Base-by-base conservation (phyloP, 2,113 vertebrate species). In the Crotalus viridis region DNA sequence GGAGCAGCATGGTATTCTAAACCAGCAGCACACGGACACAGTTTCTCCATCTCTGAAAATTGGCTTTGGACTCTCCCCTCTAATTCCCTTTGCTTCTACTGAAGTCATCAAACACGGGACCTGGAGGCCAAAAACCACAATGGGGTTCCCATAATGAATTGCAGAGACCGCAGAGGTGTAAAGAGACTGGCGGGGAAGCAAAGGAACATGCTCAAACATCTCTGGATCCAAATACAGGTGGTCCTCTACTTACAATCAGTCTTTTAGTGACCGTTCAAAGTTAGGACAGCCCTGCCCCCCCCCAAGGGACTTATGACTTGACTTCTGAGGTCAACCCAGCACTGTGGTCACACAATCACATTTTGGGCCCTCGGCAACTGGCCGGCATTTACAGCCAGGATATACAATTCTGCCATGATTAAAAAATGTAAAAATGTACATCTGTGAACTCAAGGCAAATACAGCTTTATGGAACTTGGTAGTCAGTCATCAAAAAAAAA, bases 1-100 rank as follows among this genome's bases (percentile, higher is more conserved):
- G 87, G 90, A 89, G 93, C 3, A 94, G 12, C 51, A 61, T 94
- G 17, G 89, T 43, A 87, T 94, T 95, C 69, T 93, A 74, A 17
- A 33, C 33, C 59, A 85, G 59, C 21, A 13, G 39, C 89, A 39
- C 28, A 88, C 3, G 91, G n/a, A 33, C 4, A 33, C 2, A 94
- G 93, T 10, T 26, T 33, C 4, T 26, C 8, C 28, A 33, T 54
- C 33, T 92, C 64, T 92, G 85, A 92, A n/a, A 46, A 48, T 21
- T 54, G 28, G 17, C 57, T 52, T 92, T 54, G 43, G 46, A 48
- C 48, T 26, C 24, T 10, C 43, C 24, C 24, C 10, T 92, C 69
- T 39, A 74, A 54, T 10, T 12, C n/a, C 46, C 10, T 64, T 69
- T 52, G 39, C 33, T 39, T 19, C 1, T 39, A 13, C 46, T 33